These are phyloP conservation scores for Cyclophora punctaria DNA, from an alignment of 2,888 invertebrate species.

Conservation along the genomic window DNA sequence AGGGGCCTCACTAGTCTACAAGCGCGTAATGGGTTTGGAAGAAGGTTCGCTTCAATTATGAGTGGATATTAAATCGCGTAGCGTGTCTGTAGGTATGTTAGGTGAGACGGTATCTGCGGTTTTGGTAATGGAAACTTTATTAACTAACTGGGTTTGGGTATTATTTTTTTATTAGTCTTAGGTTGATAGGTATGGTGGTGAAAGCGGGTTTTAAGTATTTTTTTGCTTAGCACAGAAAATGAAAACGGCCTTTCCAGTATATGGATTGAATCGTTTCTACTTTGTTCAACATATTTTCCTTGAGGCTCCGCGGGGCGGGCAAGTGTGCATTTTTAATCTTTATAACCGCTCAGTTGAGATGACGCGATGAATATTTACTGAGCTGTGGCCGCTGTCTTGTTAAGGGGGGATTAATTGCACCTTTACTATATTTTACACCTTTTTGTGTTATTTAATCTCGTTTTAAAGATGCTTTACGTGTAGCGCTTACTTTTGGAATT, in stretches of 20 bases:
- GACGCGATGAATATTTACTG: constrained; percentile 69
- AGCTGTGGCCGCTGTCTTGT: constrained; percentile 52
- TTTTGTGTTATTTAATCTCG: too few relatives aligned
- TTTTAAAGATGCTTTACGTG: too few relatives aligned
- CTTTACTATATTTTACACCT: not conserved
- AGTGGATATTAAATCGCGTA: constrained; percentile 61
- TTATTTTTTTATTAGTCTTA: too few relatives aligned
- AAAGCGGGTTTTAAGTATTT: not conserved
- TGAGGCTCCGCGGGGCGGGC: constrained; percentile 42
- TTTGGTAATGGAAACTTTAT: constrained; percentile 1
- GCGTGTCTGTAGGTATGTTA: constrained; percentile 25
- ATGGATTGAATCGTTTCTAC: constrained; percentile 35
- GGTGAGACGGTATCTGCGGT: constrained; percentile 9
- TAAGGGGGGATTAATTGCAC: constrained; percentile 47
- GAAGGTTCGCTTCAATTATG: constrained; percentile 70
- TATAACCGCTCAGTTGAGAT: constrained; percentile 53
- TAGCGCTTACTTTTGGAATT: too few relatives aligned
- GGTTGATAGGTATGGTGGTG: too few relatives aligned
- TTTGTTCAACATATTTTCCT: constrained; percentile 58
- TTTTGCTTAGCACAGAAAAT: constrained; percentile 7
- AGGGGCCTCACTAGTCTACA: constrained; percentile 49
- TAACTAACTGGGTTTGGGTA: too few relatives aligned
- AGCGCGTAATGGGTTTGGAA: constrained; percentile 64
- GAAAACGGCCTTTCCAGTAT: constrained; percentile 31
- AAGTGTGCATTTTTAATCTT: constrained; percentile 71